phyloP scores from a whole-genome alignment of 2,113 vertebrate species.

The Petrocephalus microphthalmus region DNA sequence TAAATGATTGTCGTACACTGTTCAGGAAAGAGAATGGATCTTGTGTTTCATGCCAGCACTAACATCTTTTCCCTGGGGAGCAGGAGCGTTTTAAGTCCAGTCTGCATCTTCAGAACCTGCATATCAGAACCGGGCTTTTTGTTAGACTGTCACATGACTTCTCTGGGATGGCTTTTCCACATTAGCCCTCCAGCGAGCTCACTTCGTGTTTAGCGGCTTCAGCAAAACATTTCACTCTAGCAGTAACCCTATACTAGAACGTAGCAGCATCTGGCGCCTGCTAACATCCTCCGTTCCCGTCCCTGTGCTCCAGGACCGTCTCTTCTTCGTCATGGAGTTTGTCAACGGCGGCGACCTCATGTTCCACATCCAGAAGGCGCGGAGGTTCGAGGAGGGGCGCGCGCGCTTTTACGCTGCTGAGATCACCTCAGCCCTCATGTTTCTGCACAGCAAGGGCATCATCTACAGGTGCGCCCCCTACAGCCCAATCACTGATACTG shows the following conservation, averaged over 20 bases:
- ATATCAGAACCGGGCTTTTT: background rate
- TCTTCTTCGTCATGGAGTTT: conserved; percentile 99
- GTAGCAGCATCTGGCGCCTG: background rate
- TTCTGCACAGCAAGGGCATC: conserved; percentile 87
- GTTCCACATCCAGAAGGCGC: conserved; percentile 98
- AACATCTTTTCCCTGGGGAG: background rate
- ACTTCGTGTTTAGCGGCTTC: background rate
- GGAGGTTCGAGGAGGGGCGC: conserved; percentile 85
- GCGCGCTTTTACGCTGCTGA: conserved; percentile 92
- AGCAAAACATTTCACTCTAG: background rate
- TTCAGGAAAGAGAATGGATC: background rate
- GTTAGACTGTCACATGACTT: background rate
- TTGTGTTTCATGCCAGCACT: background rate
- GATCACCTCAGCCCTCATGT: conserved; percentile 94
- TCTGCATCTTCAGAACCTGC: background rate
- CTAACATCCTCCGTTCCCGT: background rate
- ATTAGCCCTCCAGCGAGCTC: background rate
- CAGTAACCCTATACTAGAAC: background rate
- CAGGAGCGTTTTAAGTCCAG: no score
- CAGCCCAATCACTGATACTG: background rate
- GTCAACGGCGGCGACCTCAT: conserved; percentile 94
- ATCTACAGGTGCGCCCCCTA: conserved; percentile 76
- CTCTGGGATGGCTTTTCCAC: background rate
- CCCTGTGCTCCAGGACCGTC: conserved; percentile 69
- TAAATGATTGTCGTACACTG: background rate